phyloP scores from a whole-genome alignment of 2,888 invertebrate genomes.

The Hypolimnas misippus region DNA sequence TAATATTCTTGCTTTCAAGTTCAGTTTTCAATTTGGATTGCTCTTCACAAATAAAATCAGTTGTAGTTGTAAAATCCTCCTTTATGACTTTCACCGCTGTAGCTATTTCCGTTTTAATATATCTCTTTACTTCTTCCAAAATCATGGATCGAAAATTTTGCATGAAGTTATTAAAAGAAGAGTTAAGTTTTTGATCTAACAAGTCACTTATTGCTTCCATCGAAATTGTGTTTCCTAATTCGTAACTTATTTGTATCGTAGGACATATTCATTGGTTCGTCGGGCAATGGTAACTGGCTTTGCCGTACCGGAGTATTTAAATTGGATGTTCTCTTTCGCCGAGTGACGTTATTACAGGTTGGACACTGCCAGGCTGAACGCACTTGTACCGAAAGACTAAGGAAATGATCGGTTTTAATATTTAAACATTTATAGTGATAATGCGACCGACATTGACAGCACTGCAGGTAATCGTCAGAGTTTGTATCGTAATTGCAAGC shows the following conservation, averaged over 20 bases:
- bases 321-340: too few relatives aligned
- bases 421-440: too few relatives aligned
- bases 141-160: constrained; percentile 3
- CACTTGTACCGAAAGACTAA: too few relatives aligned
- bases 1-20: background rate
- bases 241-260: too few relatives aligned
- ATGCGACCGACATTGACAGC: too few relatives aligned
- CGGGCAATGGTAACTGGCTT: too few relatives aligned
- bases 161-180: constrained; percentile 5
- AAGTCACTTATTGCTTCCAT: constrained; percentile 16
- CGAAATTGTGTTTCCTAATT: constrained; percentile 7
- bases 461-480: too few relatives aligned
- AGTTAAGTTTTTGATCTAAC: constrained; percentile 15
- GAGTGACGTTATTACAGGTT: too few relatives aligned
- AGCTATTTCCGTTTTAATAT: constrained; percentile 9
- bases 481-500: constrained; percentile 2
- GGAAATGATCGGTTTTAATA: too few relatives aligned
- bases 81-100: constrained; percentile 11
- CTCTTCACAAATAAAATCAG: constrained; percentile 14
- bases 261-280: too few relatives aligned
- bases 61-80: constrained; percentile 15
- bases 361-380: too few relatives aligned
- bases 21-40: constrained; percentile 9
- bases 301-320: too few relatives aligned
- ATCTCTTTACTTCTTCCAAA: constrained; percentile 1